These are phyloP conservation scores for Amniataba percoides DNA, from an alignment of 2,797 vertebrate genomes.

Conservation along the genomic window DNA sequence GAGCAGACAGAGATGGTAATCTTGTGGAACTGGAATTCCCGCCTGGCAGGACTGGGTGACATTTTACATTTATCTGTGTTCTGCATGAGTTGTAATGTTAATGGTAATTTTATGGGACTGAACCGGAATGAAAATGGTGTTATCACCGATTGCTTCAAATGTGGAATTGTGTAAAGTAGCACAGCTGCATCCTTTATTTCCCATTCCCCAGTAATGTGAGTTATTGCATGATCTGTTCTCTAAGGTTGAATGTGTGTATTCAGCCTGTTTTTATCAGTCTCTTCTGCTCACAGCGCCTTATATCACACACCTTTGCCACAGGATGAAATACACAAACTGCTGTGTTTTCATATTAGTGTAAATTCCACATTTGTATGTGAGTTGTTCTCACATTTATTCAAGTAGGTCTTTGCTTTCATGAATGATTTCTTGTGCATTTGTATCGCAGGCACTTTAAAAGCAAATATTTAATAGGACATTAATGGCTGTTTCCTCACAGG, in stretches of 20 bases:
- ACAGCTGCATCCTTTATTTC: slow-evolving; percentile 89
- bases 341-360: slow-evolving; percentile 69
- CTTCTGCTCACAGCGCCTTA: slow-evolving; percentile 44
- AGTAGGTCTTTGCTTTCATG: slow-evolving; percentile 24
- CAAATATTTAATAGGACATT: background rate
- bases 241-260: slow-evolving; percentile 90
- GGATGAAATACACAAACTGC: slow-evolving; percentile 61
- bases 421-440: slow-evolving; percentile 7
- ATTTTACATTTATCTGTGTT: slow-evolving; percentile 99
- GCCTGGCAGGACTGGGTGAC: slow-evolving; percentile 98
- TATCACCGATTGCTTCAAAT: slow-evolving; percentile 97
- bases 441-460: background rate
- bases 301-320: slow-evolving; percentile 84
- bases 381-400: slow-evolving; percentile 36
- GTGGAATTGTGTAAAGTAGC: slow-evolving; percentile 95
- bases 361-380: slow-evolving; percentile 37
- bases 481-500: background rate
- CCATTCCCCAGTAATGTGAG: slow-evolving; percentile 92
- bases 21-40: slow-evolving; percentile 97
- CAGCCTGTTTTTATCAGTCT: slow-evolving; percentile 90
- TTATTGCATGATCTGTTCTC: slow-evolving; percentile 92
- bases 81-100: slow-evolving; percentile 99
- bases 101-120: slow-evolving; percentile 99
- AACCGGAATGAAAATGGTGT: slow-evolving; percentile 97
- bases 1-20: slow-evolving; percentile 91